phyloP scores from a whole-genome alignment of 1,140 invertebrate species.

The Alviniconcha marisindica region DNA sequence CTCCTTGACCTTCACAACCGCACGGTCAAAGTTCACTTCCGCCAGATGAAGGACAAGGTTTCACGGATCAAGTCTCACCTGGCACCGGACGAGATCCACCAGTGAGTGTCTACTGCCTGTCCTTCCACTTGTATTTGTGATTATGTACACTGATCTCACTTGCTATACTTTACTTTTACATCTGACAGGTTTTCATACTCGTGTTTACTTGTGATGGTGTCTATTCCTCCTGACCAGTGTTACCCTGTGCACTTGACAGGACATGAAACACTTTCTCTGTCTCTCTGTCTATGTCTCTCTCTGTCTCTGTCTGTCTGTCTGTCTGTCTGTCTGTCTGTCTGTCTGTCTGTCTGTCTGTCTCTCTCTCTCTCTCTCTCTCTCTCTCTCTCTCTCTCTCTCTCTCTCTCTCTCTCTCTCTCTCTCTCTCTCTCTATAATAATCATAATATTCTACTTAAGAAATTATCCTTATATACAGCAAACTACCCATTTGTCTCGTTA shows the following conservation, averaged over 20 bases:
- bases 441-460: too few species aligned
- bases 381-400: neutral
- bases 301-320: neutral
- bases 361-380: neutral
- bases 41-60: conserved; percentile 67
- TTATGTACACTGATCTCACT: too few species aligned
- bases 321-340: neutral
- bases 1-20: conserved; percentile 66
- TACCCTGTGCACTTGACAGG: too few species aligned
- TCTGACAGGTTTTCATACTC: too few species aligned
- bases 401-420: neutral
- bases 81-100: conserved; percentile 64
- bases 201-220: too few species aligned
- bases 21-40: conserved; percentile 67
- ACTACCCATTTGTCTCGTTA: too few species aligned
- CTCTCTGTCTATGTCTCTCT: neutral
- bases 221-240: too few species aligned
- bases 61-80: conserved; percentile 66
- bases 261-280: too few species aligned
- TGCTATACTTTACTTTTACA: too few species aligned
- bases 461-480: too few species aligned
- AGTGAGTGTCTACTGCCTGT: too few species aligned
- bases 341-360: neutral
- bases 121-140: too few species aligned
- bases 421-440: conserved; percentile 1